Conservation (phyloP, 2,113 vertebrate genomes). For the Accipiter cooperii region DNA sequence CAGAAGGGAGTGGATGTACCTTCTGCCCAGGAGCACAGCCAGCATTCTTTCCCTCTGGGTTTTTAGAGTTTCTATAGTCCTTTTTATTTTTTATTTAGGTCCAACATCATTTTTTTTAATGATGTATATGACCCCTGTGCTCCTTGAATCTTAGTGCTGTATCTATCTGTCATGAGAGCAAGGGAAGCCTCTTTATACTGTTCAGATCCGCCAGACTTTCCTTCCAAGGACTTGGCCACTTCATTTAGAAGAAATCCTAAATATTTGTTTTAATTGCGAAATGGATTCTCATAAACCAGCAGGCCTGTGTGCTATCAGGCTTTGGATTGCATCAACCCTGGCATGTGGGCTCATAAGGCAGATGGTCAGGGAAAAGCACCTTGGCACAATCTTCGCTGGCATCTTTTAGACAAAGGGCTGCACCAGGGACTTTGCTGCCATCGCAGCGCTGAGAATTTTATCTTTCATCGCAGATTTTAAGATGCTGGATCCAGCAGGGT, state of each 20-base stretch:
- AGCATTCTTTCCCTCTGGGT: background rate
- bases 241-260: conserved; percentile 52
- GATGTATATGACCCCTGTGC: background rate
- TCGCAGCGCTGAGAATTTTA: background rate
- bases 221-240: conserved; percentile 50
- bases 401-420: conserved; percentile 51
- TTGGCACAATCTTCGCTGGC: conserved; percentile 58
- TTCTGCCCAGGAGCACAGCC: background rate
- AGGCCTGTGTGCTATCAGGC: conserved; percentile 60
- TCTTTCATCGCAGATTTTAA: background rate
- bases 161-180: conserved; percentile 45
- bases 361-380: conserved; percentile 65
- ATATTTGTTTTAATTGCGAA: conserved; percentile 70
- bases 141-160: conserved; percentile 42
- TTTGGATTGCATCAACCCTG: conserved; percentile 68
- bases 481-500: conserved; percentile 55
- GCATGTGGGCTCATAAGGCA: conserved; percentile 61
- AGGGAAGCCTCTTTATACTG: conserved; percentile 49
- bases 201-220: conserved; percentile 32
- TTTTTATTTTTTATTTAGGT: background rate
- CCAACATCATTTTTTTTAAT: background rate
- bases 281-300: conserved; percentile 65
- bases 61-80: background rate
- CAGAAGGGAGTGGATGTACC: background rate
- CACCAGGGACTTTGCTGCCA: background rate